Base-by-base conservation (phyloP, 2,797 vertebrate species). In the Coluber constrictor region DNA sequence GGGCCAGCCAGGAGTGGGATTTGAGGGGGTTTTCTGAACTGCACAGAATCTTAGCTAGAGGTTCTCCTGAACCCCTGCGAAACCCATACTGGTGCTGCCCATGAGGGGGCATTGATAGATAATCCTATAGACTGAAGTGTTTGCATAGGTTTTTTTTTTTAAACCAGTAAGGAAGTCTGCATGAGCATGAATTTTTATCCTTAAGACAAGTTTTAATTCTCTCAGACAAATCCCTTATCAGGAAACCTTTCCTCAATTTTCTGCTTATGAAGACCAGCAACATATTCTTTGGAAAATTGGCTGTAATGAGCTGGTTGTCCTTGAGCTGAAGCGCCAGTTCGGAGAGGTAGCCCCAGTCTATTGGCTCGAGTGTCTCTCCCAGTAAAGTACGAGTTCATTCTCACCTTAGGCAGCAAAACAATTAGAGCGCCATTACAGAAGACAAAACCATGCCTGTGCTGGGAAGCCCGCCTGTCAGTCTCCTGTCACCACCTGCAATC, bases 261-360 rank as follows among this genome's bases (percentile, higher is more conserved):
- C 87, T 95, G 89, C 93, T 93, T 96, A 70, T 94, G 87, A 96
- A 95, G 93, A 94, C 66, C 94, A 89, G 94, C 96, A 95, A 93
- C 57, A 95, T 89, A 92, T 16, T 56, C 8, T 95, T 91, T 57
- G 92, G 66, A 95, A 96, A 92, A 15, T 27, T 94, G 90, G 93
- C 18, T 57, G 90, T 59, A 0, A 96, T 93, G 93, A 57, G 54
- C 23, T 94, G 94, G 54, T 89, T 87, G 5, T 91, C 79, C 6
- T 83, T 95, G 5, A 91, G 93, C 74, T 63, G 60, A 91, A 47
- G 57, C 2, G 5, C 37, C 23, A 60, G n/a, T 57, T 27, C 1
- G 25, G 37, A 29, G 12, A 63, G 89, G 96, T 63, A 61, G 37
- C 5, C 57, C 59, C 6, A 61, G 37, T 61, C 23, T 88, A 32